phyloP scores from a whole-genome alignment of 2,113 vertebrate genomes.

The Rana temporaria region DNA sequence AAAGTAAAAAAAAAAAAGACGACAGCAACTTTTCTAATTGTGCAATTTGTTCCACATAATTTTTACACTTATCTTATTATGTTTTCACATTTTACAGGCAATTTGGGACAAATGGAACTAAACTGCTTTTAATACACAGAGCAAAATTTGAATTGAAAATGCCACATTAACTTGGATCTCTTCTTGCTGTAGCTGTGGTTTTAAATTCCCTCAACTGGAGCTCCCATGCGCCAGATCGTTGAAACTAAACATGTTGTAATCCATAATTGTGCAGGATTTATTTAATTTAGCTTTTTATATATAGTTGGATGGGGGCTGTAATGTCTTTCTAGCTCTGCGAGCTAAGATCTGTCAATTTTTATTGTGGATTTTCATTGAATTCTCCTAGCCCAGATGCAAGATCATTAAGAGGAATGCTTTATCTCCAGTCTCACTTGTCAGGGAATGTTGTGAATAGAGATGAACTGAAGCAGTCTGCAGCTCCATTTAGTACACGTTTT shows the following conservation, averaged over 20 bases:
- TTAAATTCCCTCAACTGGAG: slow-evolving; percentile 43
- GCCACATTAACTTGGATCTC: slow-evolving; percentile 47
- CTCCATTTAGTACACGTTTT: neutral
- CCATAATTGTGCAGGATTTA: slow-evolving; percentile 80
- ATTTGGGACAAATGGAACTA: slow-evolving; percentile 1
- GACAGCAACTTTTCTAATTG: neutral
- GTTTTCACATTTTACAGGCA: neutral
- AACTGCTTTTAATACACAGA: slow-evolving; percentile 17
- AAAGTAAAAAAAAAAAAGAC: neutral
- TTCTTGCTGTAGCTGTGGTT: slow-evolving; percentile 26
- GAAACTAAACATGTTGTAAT: slow-evolving; percentile 79
- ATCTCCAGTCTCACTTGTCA: slow-evolving; percentile 50
- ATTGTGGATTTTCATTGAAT: slow-evolving; percentile 76
- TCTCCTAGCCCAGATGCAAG: slow-evolving; percentile 70
- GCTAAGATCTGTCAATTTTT: slow-evolving; percentile 78
- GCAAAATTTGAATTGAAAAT: slow-evolving; percentile 30
- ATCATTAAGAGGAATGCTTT: slow-evolving; percentile 54
- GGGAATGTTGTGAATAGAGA: slow-evolving; percentile 35
- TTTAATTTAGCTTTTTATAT: slow-evolving; percentile 80
- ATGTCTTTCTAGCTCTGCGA: slow-evolving; percentile 72
- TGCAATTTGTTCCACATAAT: neutral
- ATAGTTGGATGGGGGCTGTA: slow-evolving; percentile 77
- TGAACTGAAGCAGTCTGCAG: slow-evolving; percentile 23
- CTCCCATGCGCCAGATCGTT: slow-evolving; percentile 70
- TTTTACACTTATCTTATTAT: too few relatives aligned